Evolutionary conservation across 2,888 invertebrate species (phyloP), one percentile per base, ranked within the genome.

Genomic region (Idaea aversata): DNA sequence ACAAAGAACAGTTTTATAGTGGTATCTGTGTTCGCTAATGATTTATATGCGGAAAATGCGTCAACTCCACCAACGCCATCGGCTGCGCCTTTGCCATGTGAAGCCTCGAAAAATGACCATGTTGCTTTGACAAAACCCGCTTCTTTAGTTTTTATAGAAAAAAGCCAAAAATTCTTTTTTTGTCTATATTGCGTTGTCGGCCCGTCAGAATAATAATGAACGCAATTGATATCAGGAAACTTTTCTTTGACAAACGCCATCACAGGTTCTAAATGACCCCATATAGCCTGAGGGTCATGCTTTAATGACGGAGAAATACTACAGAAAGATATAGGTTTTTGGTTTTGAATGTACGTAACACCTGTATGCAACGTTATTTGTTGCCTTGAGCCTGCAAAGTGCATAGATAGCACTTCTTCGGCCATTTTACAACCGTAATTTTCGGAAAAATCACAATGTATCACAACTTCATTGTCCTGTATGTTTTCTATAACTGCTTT

Each of bases 171-270:
- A 60, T 58, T 67, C 15, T 65, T 67, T 67, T 71, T 71, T 63
- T 69, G 71, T 6, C 71, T 36, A 34, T 71, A 71, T 47, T 71
- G 71, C n/a, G 67, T 63, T 16, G 61, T 67, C 13, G 69, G 69
- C 58, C 65, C 66, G 61, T 69, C 66, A 34, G 69, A 69, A 57
- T 36, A 69, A 61, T 65, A 57, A 59, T 64, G 61, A 10, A 66
- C 35, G 36, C 15, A 60, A 16, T 61, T 34, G 34, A 57, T 15
- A 13, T 16, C 62, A 10, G 68, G 66, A 61, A 25, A 10, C 36
- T 62, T n/a, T 60, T 16, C 35, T 61, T 66, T 62, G 6, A 62
- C 38, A 13, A 58, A 47, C 36, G 63, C n/a, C n/a, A 65, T 64
- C 4, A 69, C 57, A 34, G 65, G 67, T 15, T 63, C 63, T 63